Evolutionary conservation across 1,140 invertebrate species (phyloP).

Genomic region (Asobara japonica): DNA sequence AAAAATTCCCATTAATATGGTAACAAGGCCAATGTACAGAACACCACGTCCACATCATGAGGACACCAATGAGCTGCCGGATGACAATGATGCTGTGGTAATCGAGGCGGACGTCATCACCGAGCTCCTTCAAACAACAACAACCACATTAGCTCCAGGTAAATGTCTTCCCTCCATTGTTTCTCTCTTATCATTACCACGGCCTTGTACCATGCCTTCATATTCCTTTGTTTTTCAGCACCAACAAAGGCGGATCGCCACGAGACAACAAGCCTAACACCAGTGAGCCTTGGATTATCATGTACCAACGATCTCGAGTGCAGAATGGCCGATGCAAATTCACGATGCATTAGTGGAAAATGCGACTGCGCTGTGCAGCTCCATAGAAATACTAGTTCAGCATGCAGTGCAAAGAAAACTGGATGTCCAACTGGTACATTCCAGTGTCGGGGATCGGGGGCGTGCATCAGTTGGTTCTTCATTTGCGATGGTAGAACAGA

Average conservation of each 20-base stretch:
- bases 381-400: conserved; percentile 61
- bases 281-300: conserved; percentile 79
- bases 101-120: conserved; percentile 55
- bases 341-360: conserved; percentile 78
- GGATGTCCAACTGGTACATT: conserved; percentile 87
- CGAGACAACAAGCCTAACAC: conserved; percentile 67
- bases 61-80: conserved; percentile 49
- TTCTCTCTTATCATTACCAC: neutral
- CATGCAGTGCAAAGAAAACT: conserved; percentile 76
- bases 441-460: conserved; percentile 81
- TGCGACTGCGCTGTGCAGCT: conserved; percentile 81
- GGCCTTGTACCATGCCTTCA: neutral
- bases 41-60: conserved; percentile 42
- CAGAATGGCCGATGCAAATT: conserved; percentile 79
- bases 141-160: conserved; percentile 32
- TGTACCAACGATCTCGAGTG: conserved; percentile 84
- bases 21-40: conserved; percentile 48
- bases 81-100: conserved; percentile 58
- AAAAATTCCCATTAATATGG: conserved; percentile 51
- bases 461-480: conserved; percentile 91
- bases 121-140: conserved; percentile 46
- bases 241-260: conserved; percentile 58
- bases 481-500: conserved; percentile 92
- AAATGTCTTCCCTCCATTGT: neutral
- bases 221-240: conserved; percentile 30